These are phyloP conservation scores for Nebria ingens DNA, from an alignment of 1,140 invertebrate species.

Conservation along the genomic window DNA sequence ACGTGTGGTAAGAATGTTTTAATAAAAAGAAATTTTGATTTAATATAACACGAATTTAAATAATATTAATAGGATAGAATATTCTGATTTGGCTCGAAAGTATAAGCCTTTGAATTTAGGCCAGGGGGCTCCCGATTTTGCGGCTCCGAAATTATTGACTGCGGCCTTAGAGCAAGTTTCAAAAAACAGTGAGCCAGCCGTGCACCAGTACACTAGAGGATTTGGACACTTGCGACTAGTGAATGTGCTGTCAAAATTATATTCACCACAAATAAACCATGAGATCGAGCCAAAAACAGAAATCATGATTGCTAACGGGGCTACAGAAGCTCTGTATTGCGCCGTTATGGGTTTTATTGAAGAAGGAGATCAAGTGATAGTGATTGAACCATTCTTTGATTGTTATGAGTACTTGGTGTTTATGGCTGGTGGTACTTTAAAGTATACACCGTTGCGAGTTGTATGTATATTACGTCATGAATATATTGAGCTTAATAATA, in stretches of 20 bases:
- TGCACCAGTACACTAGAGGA: slow-evolving; percentile 83
- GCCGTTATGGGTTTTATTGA: slow-evolving; percentile 75
- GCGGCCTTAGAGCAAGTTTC: slow-evolving; percentile 59
- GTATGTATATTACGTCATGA: neutral
- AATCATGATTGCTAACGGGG: slow-evolving; percentile 77
- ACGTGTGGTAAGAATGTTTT: slow-evolving; percentile 38
- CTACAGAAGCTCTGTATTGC: slow-evolving; percentile 78
- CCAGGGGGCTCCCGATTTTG: slow-evolving; percentile 92
- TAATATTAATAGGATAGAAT: slow-evolving; percentile 76
- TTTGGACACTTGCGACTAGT: slow-evolving; percentile 73
- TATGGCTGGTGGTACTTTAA: slow-evolving; percentile 73
- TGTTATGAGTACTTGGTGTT: slow-evolving; percentile 91
- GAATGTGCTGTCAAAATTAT: slow-evolving; percentile 69
- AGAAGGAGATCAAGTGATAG: slow-evolving; percentile 83
- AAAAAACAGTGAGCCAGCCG: slow-evolving; percentile 52
- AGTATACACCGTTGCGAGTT: slow-evolving; percentile 79
- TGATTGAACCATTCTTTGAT: slow-evolving; percentile 97
- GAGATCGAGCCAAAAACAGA: slow-evolving; percentile 46
- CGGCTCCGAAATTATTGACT: slow-evolving; percentile 68
- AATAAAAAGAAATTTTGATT: slow-evolving; percentile 3
- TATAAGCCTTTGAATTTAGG: slow-evolving; percentile 88
- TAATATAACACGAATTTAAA: too few species aligned
- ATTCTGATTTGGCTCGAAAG: slow-evolving; percentile 70
- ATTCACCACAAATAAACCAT: slow-evolving; percentile 59
- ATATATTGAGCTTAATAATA: too few species aligned